A percentile compares a stretch with the other conserved stretches of the same genome.
Evolutionary conservation across 2,113 vertebrate species (phyloP).

Genomic region (Rhinopithecus roxellana): DNA sequence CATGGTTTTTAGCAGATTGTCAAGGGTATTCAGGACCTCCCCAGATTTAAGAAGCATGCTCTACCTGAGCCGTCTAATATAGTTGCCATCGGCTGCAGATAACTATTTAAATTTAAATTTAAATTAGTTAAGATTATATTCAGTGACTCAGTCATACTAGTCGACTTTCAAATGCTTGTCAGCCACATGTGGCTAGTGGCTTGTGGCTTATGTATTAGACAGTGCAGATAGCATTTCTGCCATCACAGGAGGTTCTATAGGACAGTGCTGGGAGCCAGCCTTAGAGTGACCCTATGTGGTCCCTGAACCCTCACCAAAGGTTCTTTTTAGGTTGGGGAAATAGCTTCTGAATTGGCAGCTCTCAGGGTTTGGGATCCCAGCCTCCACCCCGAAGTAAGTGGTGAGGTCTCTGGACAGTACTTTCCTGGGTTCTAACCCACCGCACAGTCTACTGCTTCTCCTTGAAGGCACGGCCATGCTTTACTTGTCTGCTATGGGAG

Average conservation of each 20-base stretch:
- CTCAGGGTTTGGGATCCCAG: not conserved
- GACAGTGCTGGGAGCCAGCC: not conserved
- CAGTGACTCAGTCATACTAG: not conserved
- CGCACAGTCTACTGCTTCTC: not conserved
- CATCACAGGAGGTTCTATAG: not conserved
- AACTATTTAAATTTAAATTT: slow-evolving; percentile 1
- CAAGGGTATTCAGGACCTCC: not conserved
- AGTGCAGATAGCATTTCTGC: not conserved
- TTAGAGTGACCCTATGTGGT: not conserved
- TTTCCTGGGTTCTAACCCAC: not conserved
- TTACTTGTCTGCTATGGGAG: not conserved
- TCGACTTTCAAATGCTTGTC: not conserved
- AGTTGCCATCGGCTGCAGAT: not conserved
- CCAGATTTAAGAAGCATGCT: not conserved
- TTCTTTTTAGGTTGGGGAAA: not conserved
- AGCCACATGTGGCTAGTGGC: not conserved
- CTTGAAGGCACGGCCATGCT: not conserved
- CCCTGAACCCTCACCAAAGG: not conserved
- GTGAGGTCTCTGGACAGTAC: not conserved
- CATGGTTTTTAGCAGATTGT: not conserved
- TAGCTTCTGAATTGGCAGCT: not conserved
- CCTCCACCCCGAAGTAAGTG: not conserved
- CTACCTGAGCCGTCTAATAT: not conserved
- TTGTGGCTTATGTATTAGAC: not conserved
- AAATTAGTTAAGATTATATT: slow-evolving; percentile 21